These are phyloP conservation scores for Drosophila paracracens DNA, from an alignment of 2,888 invertebrate species.

Conservation along the genomic window DNA sequence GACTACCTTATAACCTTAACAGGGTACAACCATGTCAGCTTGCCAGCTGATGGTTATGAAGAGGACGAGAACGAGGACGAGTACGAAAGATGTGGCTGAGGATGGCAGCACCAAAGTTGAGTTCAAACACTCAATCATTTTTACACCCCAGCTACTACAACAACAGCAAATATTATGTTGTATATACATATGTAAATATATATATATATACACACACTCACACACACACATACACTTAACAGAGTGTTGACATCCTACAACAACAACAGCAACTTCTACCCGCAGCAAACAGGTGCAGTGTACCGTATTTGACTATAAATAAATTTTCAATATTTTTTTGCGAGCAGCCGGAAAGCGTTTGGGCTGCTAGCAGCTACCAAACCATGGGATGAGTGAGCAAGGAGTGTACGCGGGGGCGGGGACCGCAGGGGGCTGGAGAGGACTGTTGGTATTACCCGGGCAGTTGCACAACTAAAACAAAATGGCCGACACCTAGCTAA, in stretches of 20 bases:
- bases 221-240: slow-evolving; percentile 11
- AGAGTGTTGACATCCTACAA: slow-evolving; percentile 49
- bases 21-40: slow-evolving; percentile 14
- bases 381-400: not conserved
- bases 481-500: slow-evolving; percentile 38
- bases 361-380: slow-evolving; percentile 5
- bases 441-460: slow-evolving; percentile 6
- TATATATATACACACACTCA: slow-evolving; percentile 15
- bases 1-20: slow-evolving; percentile 1
- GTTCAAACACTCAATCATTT: slow-evolving; percentile 78
- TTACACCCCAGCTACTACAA: slow-evolving; percentile 59
- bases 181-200: slow-evolving; percentile 14
- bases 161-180: slow-evolving; percentile 45
- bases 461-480: slow-evolving; percentile 34
- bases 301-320: slow-evolving; percentile 75
- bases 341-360: slow-evolving; percentile 42
- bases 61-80: not conserved
- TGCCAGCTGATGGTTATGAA: not conserved
- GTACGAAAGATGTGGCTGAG: not conserved
- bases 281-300: slow-evolving; percentile 64
- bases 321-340: slow-evolving; percentile 69
- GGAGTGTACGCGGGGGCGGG: not conserved
- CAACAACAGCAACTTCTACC: slow-evolving; percentile 28
- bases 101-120: slow-evolving; percentile 58
- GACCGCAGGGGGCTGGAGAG: not conserved